Conservation (phyloP, 2,888 invertebrate genomes). For the Helleia helle region DNA sequence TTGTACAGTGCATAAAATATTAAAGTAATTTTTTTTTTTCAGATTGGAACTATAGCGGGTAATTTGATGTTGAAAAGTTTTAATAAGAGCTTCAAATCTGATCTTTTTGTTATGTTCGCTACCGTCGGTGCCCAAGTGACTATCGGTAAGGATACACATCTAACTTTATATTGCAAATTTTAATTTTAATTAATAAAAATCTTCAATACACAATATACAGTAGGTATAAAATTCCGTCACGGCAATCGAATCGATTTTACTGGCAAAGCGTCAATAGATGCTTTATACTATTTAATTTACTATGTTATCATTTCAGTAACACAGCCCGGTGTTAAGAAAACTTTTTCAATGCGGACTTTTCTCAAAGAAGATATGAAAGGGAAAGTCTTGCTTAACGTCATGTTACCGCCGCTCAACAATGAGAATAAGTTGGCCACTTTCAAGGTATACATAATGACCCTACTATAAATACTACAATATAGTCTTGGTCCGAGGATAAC, state of each 20-base stretch:
- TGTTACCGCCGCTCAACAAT: constrained; percentile 59
- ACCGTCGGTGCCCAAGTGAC: constrained; percentile 43
- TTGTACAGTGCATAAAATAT: neutral
- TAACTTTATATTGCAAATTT: too few relatives aligned
- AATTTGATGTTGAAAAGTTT: constrained; percentile 80
- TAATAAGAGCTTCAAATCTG: constrained; percentile 79
- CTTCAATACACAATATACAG: neutral
- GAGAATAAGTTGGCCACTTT: constrained; percentile 70
- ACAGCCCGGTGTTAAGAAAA: constrained; percentile 14
- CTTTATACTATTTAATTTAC: too few relatives aligned
- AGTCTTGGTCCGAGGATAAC: too few relatives aligned
- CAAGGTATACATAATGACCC: too few relatives aligned
- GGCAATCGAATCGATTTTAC: too few relatives aligned
- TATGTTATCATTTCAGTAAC: constrained; percentile 16
- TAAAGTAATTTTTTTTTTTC: constrained; percentile 15
- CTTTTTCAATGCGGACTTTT: constrained; percentile 49
- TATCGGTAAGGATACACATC: constrained; percentile 35
- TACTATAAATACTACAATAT: too few relatives aligned
- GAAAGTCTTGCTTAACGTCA: constrained; percentile 67
- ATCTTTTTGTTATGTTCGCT: constrained; percentile 73
- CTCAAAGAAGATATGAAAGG: constrained; percentile 52
- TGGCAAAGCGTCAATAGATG: too few relatives aligned
- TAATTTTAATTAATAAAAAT: too few relatives aligned
- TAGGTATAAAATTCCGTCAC: too few relatives aligned
- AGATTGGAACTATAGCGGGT: constrained; percentile 80